phyloP scores from a whole-genome alignment of 1,140 invertebrate species.

The Trachelipus rathkii region DNA sequence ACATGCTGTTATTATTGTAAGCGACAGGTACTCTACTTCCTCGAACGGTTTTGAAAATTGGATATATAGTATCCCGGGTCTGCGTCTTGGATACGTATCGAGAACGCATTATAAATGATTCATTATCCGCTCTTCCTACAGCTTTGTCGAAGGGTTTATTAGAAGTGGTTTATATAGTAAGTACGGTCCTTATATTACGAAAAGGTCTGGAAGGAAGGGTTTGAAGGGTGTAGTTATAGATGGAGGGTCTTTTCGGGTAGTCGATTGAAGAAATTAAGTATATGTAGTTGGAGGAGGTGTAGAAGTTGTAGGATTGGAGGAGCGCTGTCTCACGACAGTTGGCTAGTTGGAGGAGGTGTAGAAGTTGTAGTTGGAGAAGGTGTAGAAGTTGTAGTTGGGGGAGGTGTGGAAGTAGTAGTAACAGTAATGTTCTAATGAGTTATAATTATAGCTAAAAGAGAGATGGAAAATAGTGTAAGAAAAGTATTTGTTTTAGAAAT shows the following conservation, averaged over 20 bases:
- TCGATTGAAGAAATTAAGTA: background rate
- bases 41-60: background rate
- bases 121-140: no score
- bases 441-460: slow-evolving; percentile 51
- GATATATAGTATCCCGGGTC: background rate
- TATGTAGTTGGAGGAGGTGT: background rate
- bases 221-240: background rate
- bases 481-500: no score
- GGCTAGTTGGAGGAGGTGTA: background rate
- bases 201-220: background rate
- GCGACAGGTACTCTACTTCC: background rate
- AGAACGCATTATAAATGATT: no score
- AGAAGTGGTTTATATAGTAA: background rate
- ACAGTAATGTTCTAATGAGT: slow-evolving; percentile 53
- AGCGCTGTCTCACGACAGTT: no score
- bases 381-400: background rate
- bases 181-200: background rate
- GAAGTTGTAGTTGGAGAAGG: slow-evolving; percentile 21
- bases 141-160: background rate
- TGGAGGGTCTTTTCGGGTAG: background rate
- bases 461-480: no score
- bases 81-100: no score
- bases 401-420: background rate
- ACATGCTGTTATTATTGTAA: background rate
- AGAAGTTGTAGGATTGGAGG: slow-evolving; percentile 22